Evolutionary conservation across 2,113 vertebrate species (phyloP).

Genomic region (Nettapus auritus): DNA sequence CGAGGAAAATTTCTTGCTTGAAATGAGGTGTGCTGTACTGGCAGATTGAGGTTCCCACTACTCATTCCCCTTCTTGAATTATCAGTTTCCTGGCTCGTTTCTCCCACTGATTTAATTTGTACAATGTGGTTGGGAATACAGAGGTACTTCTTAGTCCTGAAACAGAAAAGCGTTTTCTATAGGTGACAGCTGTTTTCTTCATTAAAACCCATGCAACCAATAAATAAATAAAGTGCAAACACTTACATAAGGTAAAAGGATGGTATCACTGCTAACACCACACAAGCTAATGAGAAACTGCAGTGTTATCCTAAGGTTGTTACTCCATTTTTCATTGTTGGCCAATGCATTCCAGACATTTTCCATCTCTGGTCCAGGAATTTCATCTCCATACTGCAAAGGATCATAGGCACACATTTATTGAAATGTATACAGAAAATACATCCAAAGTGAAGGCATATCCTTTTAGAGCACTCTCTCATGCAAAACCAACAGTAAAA

Average conservation of each 20-base stretch:
- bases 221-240: neutral
- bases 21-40: neutral
- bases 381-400: conserved; percentile 93
- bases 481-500: neutral
- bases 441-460: neutral
- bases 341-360: conserved; percentile 97
- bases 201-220: neutral
- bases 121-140: neutral
- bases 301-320: conserved; percentile 92
- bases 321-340: conserved; percentile 96
- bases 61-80: neutral
- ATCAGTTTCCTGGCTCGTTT: neutral
- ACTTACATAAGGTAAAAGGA: conserved; percentile 93
- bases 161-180: neutral
- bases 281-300: conserved; percentile 98
- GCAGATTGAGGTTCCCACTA: neutral
- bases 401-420: neutral
- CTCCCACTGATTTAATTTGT: neutral
- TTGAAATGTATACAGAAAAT: neutral
- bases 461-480: neutral
- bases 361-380: conserved; percentile 95
- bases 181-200: neutral
- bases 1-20: neutral
- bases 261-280: conserved; percentile 96
- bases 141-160: neutral